These are phyloP conservation scores for Crotalus helleri DNA, from an alignment of 2,113 vertebrate genomes.

Conservation along the genomic window DNA sequence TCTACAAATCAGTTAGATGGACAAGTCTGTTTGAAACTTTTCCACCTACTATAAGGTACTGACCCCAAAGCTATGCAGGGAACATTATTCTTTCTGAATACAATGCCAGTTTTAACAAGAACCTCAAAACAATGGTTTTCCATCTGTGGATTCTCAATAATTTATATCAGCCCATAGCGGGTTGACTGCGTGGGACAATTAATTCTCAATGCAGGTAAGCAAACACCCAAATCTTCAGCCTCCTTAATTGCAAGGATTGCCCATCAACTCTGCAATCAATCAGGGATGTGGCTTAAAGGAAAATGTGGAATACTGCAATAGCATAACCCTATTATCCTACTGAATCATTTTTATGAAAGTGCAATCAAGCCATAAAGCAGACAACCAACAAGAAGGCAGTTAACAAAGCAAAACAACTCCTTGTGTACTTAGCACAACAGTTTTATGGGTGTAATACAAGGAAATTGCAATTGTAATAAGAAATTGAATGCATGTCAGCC, in stretches of 20 bases:
- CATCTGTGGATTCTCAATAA: neutral
- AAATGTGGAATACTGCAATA: slow-evolving; percentile 45
- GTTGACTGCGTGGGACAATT: neutral
- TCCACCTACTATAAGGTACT: neutral
- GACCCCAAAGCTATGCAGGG: neutral
- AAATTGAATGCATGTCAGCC: slow-evolving; percentile 61
- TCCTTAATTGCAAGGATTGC: slow-evolving; percentile 35
- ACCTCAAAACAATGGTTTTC: neutral
- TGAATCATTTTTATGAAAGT: slow-evolving; percentile 69
- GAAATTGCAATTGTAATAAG: slow-evolving; percentile 65
- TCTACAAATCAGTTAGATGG: no score
- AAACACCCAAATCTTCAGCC: slow-evolving; percentile 27
- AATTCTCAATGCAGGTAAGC: neutral
- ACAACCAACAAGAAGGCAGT: slow-evolving; percentile 61
- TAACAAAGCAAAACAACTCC: slow-evolving; percentile 60
- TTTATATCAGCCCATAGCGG: neutral
- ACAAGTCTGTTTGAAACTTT: neutral
- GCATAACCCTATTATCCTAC: slow-evolving; percentile 61
- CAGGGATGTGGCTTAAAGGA: slow-evolving; percentile 45
- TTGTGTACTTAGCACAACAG: slow-evolving; percentile 61
- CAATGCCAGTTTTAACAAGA: neutral
- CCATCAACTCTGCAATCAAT: neutral
- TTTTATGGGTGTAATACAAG: slow-evolving; percentile 63
- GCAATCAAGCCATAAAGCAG: slow-evolving; percentile 47
- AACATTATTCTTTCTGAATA: neutral